phyloP scores from a whole-genome alignment of 2,797 vertebrate genomes.

The Tamandua tetradactyla region DNA sequence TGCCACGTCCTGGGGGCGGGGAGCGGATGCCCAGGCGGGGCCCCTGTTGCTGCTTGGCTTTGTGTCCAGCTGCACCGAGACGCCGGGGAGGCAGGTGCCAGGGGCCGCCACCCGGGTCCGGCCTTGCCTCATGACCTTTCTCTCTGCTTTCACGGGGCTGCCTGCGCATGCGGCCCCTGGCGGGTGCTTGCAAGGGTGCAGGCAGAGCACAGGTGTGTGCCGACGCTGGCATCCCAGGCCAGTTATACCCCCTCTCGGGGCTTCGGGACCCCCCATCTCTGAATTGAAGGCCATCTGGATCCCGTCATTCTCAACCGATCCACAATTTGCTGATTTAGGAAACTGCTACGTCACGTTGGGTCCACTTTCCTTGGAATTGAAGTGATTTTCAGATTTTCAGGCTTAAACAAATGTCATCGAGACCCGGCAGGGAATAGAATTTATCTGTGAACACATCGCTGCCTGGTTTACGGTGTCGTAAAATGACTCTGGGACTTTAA shows the following conservation, averaged over 20 bases:
- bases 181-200: too few relatives aligned
- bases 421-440: neutral
- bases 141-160: neutral
- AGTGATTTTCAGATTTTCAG: neutral
- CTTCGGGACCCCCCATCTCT: neutral
- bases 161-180: neutral
- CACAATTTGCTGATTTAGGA: neutral
- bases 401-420: neutral
- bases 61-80: neutral
- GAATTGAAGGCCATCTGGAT: fast-evolving
- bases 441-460: neutral
- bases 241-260: too few relatives aligned
- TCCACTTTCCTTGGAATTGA: fast-evolving
- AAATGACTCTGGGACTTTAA: neutral
- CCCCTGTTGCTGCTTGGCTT: neutral
- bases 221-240: too few relatives aligned
- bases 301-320: neutral
- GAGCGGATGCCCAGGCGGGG: neutral
- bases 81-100: fast-evolving
- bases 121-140: neutral
- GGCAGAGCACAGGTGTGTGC: too few relatives aligned
- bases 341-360: neutral
- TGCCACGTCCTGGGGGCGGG: fast-evolving
- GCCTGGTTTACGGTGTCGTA: neutral
- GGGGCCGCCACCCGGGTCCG: too few relatives aligned